phyloP scores from a whole-genome alignment of 2,113 vertebrate genomes.

The Ceyx cyanopectus region DNA sequence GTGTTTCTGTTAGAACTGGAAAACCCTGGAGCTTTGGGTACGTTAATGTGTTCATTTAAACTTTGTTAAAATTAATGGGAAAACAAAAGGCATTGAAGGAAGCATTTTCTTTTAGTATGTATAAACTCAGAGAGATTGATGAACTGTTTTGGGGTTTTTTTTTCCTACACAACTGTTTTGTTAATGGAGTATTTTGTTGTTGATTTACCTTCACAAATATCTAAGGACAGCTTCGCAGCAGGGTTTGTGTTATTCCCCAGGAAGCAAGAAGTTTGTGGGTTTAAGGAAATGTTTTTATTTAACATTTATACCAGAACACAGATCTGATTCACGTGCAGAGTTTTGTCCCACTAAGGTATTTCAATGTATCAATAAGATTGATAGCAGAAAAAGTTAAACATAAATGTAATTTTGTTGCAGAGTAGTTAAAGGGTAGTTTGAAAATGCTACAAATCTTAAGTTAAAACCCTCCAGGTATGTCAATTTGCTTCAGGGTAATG shows the following conservation, averaged over 20 bases:
- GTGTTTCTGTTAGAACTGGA: neutral
- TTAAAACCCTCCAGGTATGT: neutral
- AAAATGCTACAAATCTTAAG: neutral
- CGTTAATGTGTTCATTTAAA: neutral
- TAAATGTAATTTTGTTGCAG: neutral
- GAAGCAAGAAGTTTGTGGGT: conserved; percentile 17
- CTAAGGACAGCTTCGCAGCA: conserved; percentile 15
- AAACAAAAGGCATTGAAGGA: neutral
- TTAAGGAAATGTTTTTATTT: conserved; percentile 20
- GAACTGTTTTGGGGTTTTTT: neutral
- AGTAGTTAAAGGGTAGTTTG: neutral
- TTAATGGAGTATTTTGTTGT: conserved; percentile 46
- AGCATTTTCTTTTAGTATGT: neutral
- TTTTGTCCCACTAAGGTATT: neutral
- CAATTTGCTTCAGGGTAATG: neutral
- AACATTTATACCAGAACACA: neutral
- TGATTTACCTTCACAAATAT: conserved; percentile 53
- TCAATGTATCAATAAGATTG: neutral
- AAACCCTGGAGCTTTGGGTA: neutral
- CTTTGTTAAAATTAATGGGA: conserved; percentile 24
- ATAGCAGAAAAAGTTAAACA: neutral
- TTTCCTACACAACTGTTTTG: neutral
- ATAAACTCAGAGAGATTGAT: neutral
- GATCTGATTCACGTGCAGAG: neutral
- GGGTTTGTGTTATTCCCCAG: neutral